Conservation (phyloP, 2,113 vertebrate species). For the Ibidorhyncha struthersii region DNA sequence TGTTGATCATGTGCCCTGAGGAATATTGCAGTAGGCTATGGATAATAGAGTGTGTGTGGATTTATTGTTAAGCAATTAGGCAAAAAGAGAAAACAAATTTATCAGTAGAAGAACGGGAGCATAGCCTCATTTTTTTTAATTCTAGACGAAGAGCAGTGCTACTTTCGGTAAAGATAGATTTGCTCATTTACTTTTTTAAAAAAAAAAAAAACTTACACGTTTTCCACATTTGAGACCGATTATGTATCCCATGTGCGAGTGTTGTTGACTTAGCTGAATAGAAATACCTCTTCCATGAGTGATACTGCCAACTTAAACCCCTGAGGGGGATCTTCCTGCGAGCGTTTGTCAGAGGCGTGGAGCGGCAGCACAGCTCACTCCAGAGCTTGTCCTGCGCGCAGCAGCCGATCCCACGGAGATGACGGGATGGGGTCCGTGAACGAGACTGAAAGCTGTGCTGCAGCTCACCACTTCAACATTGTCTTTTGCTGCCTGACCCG, state of each 20-base stretch:
- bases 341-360: neutral
- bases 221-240: neutral
- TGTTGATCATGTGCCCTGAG: constrained; percentile 45
- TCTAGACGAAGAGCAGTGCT: neutral
- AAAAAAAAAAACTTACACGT: neutral
- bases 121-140: neutral
- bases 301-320: neutral
- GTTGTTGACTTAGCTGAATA: neutral
- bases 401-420: neutral
- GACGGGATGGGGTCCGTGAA: neutral
- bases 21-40: constrained; percentile 32
- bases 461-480: constrained; percentile 7
- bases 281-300: neutral
- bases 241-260: neutral
- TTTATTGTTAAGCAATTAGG: constrained; percentile 58
- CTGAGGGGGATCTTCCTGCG: neutral
- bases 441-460: neutral
- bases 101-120: neutral
- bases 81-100: constrained; percentile 58
- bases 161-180: neutral
- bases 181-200: neutral
- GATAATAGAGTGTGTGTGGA: constrained; percentile 29
- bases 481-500: constrained; percentile 47
- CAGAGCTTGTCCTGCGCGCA: neutral
- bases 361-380: neutral